Conservation (phyloP, 2,888 invertebrate species). For the Dichetophora obliterata region DNA sequence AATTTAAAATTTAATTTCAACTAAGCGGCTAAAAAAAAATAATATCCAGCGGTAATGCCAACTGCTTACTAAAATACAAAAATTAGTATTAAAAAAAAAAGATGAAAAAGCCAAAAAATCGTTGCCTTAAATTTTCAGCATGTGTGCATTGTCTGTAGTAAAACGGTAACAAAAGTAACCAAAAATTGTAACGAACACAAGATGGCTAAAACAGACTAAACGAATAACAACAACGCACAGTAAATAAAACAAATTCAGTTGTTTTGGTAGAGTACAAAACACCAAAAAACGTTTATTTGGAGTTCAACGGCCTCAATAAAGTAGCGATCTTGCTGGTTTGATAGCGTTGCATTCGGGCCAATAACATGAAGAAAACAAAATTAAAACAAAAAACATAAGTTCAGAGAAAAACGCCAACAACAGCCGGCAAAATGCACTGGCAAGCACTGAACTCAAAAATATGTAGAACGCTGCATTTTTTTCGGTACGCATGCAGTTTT, state of each 20-base stretch:
- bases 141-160: not conserved
- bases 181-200: not conserved
- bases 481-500: not conserved
- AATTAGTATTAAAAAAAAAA: too few relatives aligned
- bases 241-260: constrained; percentile 12
- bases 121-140: not conserved
- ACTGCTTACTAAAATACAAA: too few relatives aligned
- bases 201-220: not conserved
- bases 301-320: constrained; percentile 30
- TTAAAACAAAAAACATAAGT: constrained; percentile 5
- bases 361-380: constrained; percentile 11
- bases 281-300: not conserved
- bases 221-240: not conserved
- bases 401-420: not conserved
- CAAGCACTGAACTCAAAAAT: not conserved
- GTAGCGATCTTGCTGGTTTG: constrained; percentile 28
- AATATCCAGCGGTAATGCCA: too few relatives aligned
- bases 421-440: constrained; percentile 1
- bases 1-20: too few relatives aligned
- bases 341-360: constrained; percentile 31
- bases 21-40: too few relatives aligned
- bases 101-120: too few relatives aligned
- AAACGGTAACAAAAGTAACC: constrained; percentile 34
- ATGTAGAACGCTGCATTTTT: not conserved
- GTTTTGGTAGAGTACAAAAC: not conserved